phyloP scores from a whole-genome alignment of 1,140 invertebrate genomes.

The Trichonephila clavata region DNA sequence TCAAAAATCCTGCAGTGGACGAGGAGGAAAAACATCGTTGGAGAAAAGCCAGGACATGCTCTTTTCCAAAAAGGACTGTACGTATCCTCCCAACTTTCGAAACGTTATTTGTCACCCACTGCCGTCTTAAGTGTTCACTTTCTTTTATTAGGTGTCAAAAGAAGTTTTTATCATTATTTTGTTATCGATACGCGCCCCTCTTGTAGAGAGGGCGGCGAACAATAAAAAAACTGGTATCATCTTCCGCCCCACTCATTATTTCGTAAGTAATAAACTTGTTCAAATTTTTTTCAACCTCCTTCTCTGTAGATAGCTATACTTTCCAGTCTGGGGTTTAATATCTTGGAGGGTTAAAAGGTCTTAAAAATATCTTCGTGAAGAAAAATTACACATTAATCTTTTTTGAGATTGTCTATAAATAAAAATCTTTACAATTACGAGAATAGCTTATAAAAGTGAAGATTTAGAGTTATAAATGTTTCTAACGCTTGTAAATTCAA shows the following conservation, averaged over 20 bases:
- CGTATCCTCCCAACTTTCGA: neutral
- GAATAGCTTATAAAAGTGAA: too few species aligned
- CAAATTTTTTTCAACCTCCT: neutral
- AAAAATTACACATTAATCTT: too few species aligned
- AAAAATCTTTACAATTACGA: too few species aligned
- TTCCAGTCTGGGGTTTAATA: neutral
- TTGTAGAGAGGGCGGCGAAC: neutral
- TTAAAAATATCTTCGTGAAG: too few species aligned
- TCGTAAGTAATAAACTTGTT: neutral
- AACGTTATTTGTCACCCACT: conserved; percentile 49
- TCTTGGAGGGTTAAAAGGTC: too few species aligned
- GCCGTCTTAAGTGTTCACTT: conserved; percentile 45
- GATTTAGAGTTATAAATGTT: too few species aligned
- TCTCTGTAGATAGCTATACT: neutral
- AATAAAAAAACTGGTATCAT: neutral
- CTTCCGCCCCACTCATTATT: neutral
- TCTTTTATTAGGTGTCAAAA: conserved; percentile 54
- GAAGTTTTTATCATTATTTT: conserved; percentile 54
- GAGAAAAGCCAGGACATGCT: conserved; percentile 49
- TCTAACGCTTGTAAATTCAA: too few species aligned
- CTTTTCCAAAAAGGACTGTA: conserved; percentile 26
- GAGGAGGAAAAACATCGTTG: conserved; percentile 18
- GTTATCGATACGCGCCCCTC: neutral
- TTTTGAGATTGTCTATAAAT: too few species aligned
- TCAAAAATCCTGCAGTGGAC: neutral